phyloP scores from a whole-genome alignment of 23 tunicate genomes.

The Trididemnum miniatum region DNA sequence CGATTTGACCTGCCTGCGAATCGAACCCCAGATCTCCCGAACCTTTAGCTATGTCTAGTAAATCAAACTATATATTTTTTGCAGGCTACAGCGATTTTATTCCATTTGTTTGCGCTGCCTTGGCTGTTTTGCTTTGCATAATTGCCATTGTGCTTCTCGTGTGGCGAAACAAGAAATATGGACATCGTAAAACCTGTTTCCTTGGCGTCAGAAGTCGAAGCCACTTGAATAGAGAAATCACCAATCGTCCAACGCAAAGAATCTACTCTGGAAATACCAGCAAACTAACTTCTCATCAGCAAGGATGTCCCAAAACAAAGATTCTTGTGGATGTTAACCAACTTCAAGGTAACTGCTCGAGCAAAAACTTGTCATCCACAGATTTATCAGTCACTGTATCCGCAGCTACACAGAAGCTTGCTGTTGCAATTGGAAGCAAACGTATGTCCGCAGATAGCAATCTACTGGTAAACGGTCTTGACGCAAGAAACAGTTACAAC shows the following conservation, averaged over 20 bases:
- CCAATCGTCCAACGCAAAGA: not conserved
- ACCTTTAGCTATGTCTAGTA: too few species aligned
- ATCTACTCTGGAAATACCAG: not conserved
- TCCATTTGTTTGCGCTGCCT: slow-evolving; percentile 13
- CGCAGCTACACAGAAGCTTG: slow-evolving; percentile 5
- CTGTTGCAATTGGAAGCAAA: not conserved
- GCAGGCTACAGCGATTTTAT: not conserved
- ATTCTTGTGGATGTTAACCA: slow-evolving; percentile 28
- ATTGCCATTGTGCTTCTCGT: slow-evolving; percentile 5
- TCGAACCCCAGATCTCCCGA: too few species aligned
- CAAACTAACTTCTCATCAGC: slow-evolving; percentile 24
- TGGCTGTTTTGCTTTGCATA: slow-evolving; percentile 27
- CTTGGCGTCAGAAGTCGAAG: not conserved
- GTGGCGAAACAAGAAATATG: slow-evolving; percentile 3
- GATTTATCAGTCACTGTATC: slow-evolving; percentile 1
- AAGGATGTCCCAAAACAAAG: not conserved
- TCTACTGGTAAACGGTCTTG: not conserved
- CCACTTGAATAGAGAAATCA: not conserved
- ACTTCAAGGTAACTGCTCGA: not conserved
- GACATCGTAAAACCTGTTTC: not conserved
- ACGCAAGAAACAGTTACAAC: not conserved
- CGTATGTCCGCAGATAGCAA: not conserved
- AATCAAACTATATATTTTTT: not conserved
- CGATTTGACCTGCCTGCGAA: too few species aligned
- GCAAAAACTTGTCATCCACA: not conserved